These are phyloP conservation scores for Platichthys flesus DNA, from an alignment of 2,113 vertebrate species.

Conservation along the genomic window DNA sequence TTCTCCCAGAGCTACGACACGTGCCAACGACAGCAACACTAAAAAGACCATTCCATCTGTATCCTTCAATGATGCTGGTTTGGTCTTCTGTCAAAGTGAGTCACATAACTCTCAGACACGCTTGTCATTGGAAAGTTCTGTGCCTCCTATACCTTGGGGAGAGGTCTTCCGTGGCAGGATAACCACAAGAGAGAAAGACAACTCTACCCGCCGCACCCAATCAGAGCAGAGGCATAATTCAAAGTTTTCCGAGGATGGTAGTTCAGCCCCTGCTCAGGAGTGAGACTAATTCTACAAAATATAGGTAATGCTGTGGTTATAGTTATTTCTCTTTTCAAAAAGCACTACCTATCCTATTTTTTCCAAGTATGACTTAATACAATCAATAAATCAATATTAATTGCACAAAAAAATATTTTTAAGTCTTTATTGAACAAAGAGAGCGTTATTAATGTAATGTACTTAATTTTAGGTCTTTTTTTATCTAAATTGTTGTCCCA, in stretches of 20 bases:
- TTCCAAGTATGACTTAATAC: too few species aligned
- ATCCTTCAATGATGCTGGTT: conserved; percentile 78
- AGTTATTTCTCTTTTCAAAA: too few species aligned
- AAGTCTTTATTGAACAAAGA: too few species aligned
- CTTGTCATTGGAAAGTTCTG: conserved; percentile 49
- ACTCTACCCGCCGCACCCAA: conserved; percentile 78
- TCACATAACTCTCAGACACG: conserved; percentile 62
- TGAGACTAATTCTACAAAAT: conserved; percentile 4
- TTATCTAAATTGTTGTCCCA: too few species aligned
- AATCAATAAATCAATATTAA: too few species aligned
- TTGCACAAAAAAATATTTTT: too few species aligned
- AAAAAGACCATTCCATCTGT: conserved; percentile 71
- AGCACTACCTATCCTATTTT: too few species aligned
- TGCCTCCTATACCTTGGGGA: conserved; percentile 62
- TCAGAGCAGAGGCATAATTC: conserved; percentile 75
- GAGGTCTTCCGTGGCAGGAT: conserved; percentile 64
- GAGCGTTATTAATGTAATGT: neutral
- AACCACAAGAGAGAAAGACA: conserved; percentile 74
- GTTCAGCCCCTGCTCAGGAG: conserved; percentile 22
- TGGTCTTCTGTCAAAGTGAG: conserved; percentile 85
- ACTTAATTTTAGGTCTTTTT: neutral
- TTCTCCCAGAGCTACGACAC: conserved; percentile 70
- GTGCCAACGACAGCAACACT: conserved; percentile 40
- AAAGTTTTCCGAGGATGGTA: conserved; percentile 36
- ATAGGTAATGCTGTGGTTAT: conserved; percentile 19